phyloP scores from a whole-genome alignment of 2,113 vertebrate species.

The Cygnus atratus region DNA sequence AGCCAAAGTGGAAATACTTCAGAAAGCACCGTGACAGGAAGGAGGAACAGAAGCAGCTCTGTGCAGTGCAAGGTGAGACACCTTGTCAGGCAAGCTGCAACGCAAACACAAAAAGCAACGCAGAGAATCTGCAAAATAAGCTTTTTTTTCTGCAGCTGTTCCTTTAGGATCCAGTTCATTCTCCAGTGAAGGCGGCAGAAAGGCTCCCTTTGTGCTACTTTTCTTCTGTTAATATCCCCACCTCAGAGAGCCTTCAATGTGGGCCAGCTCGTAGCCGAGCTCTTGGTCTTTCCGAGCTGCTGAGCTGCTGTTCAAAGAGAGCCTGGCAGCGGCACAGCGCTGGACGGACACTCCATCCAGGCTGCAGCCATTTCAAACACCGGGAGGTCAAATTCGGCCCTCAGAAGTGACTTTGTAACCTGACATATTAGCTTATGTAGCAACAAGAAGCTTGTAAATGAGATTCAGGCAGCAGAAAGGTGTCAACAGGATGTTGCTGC shows the following conservation, averaged over 20 bases:
- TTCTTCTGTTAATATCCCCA: background rate
- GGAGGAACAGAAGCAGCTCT: background rate
- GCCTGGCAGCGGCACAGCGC: fast-evolving
- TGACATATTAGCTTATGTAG: background rate
- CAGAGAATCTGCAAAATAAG: background rate
- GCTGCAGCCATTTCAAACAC: background rate
- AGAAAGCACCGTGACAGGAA: background rate
- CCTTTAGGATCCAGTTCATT: background rate
- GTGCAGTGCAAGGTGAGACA: background rate
- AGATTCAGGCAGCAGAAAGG: slow-evolving; percentile 30
- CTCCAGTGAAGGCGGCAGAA: background rate
- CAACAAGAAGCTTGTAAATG: background rate
- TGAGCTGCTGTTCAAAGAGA: background rate
- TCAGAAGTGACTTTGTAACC: background rate
- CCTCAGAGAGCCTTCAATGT: fast-evolving
- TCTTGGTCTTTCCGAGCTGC: background rate
- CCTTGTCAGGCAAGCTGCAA: background rate
- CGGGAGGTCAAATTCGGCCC: background rate
- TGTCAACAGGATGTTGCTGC: slow-evolving; percentile 55
- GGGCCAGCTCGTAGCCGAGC: background rate
- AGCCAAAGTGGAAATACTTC: background rate
- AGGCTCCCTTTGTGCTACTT: background rate
- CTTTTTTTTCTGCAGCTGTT: background rate
- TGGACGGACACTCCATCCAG: background rate
- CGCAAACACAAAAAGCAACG: background rate